These are phyloP conservation scores for Cryptus armator DNA, from an alignment of 2,888 invertebrate species.

Conservation along the genomic window DNA sequence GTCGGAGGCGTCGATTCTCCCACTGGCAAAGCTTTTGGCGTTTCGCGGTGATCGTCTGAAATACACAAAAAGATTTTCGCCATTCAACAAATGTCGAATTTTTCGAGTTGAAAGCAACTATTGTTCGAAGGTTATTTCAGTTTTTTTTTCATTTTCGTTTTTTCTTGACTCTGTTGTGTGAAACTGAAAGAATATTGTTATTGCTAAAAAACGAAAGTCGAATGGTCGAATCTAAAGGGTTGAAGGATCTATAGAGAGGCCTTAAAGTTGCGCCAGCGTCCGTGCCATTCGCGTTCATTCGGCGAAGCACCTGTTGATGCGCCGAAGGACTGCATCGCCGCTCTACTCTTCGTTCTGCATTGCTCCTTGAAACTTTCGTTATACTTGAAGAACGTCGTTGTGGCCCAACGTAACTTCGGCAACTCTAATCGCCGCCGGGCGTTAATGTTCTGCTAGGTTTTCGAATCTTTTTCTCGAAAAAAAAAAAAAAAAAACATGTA, in stretches of 20 bases:
- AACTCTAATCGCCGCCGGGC: constrained; percentile 15
- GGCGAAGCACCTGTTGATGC: constrained; percentile 62
- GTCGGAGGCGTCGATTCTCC: constrained; percentile 73
- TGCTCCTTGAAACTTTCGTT: constrained; percentile 16
- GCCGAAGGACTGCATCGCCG: constrained; percentile 40
- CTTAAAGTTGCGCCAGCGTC: background rate
- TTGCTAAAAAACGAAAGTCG: background rate
- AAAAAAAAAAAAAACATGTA: background rate
- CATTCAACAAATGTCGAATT: background rate
- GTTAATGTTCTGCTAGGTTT: background rate
- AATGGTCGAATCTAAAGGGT: background rate
- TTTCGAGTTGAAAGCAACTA: background rate
- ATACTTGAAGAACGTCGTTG: constrained; percentile 8
- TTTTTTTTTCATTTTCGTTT: background rate
- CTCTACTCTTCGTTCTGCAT: constrained; percentile 41
- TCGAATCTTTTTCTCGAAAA: background rate
- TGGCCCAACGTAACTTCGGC: background rate
- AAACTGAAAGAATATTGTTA: too few species aligned
- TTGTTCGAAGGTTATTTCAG: background rate
- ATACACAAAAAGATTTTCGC: background rate
- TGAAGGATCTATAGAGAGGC: background rate
- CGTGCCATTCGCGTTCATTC: constrained; percentile 5
- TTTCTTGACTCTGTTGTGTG: background rate
- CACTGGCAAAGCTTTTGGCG: constrained; percentile 75
- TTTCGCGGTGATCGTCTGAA: constrained; percentile 74